Base-by-base conservation (phyloP, 2,797 vertebrate species). In the Mus minutoides region DNA sequence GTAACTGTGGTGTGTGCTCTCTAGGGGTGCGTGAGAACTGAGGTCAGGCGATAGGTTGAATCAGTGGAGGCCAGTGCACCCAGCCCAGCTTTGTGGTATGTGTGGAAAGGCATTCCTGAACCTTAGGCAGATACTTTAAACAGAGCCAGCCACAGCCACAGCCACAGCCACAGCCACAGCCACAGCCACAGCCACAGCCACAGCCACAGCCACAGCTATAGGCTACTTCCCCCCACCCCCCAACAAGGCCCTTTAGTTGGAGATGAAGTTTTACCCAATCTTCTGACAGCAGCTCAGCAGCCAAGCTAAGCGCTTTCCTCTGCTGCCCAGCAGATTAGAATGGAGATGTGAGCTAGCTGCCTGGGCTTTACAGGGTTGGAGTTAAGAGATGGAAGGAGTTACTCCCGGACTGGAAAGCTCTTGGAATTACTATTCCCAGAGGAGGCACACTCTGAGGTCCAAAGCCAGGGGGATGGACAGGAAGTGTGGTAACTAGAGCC, bases 111-210 rank as follows among this genome's bases (percentile, higher is more conserved):
- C 6, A 9, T 2, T 14, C n/a, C 21, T 14, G 29, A 62, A 31
- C 54, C 29, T 60, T 34, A 46, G 52, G 29, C 19, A 8, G 69
- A 7, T 4, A 49, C 16, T 24, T 0, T 3, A 52, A 40, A 17
- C 8, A 46, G n/a, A 52, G 43, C 5, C 40, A n/a, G 37, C 6
- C 3, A 19, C 17, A 26, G 87, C 29, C 13, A 34, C 26, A n/a
- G 14, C n/a, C 11, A 12, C 0, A 26, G 10, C 6, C 58, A 37
- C 43, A n/a, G 37, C 6, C 3, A 19, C 17, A 26, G 87, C 29
- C 13, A 34, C 26, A n/a, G 14, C n/a, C 11, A 12, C 0, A 26
- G 9, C 6, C 58, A 37, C 43, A n/a, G 37, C 6, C 3, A 19
- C 17, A 26, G 87, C 29, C 13, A 34, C 26, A n/a, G 14, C n/a